phyloP scores from a whole-genome alignment of 2,113 vertebrate genomes.

The Microtus ochrogaster region DNA sequence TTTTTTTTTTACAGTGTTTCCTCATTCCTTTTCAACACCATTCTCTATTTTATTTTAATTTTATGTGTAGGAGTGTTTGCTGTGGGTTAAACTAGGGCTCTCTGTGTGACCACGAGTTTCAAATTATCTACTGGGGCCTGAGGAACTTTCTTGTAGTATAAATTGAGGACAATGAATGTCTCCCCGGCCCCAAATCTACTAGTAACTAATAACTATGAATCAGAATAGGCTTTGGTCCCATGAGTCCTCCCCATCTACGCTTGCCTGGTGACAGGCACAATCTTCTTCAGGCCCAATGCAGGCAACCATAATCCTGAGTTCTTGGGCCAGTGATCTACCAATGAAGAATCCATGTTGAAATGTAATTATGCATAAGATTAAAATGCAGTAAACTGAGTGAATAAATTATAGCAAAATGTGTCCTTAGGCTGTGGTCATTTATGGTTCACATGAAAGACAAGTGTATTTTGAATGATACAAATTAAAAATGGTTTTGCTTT shows the following conservation, averaged over 20 bases:
- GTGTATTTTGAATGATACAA: not conserved
- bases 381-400: not conserved
- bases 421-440: not conserved
- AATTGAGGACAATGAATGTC: not conserved
- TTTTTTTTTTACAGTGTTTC: not conserved
- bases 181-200: not conserved
- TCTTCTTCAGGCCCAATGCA: not conserved
- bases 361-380: constrained; percentile 11
- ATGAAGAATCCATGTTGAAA: not conserved
- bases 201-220: not conserved
- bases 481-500: constrained; percentile 29
- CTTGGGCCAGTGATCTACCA: not conserved
- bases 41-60: not conserved
- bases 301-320: not conserved
- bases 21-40: not conserved
- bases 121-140: not conserved
- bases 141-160: not conserved
- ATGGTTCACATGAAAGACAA: not conserved
- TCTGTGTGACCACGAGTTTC: not conserved
- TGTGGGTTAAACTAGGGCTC: not conserved
- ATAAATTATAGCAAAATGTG: not conserved
- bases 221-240: not conserved
- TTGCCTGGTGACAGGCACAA: not conserved
- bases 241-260: not conserved
- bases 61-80: not conserved